Evolutionary conservation across 2,888 invertebrate species (phyloP).

Genomic region (Euproctis similis): DNA sequence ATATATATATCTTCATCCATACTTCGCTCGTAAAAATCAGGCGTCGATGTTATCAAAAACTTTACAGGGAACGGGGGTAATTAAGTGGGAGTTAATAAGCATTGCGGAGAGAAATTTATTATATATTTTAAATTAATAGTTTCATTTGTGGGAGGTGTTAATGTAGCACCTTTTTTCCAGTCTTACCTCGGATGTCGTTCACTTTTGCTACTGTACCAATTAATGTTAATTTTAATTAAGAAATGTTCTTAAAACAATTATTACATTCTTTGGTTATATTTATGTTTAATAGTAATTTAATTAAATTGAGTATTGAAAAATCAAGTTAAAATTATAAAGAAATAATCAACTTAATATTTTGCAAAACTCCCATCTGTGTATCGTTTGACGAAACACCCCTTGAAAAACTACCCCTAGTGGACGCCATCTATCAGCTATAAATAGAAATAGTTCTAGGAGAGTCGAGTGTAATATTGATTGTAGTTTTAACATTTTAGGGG

Average conservation of each 20-base stretch:
- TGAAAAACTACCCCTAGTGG: slow-evolving; percentile 23
- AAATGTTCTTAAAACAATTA: no score
- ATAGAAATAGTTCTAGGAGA: slow-evolving; percentile 10
- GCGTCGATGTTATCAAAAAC: slow-evolving; percentile 23
- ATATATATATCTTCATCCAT: slow-evolving; percentile 18
- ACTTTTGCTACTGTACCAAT: slow-evolving; percentile 33
- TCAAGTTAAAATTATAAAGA: no score
- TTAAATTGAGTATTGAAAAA: no score
- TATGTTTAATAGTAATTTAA: no score
- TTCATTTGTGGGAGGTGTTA: slow-evolving; percentile 30
- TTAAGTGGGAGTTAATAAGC: slow-evolving; percentile 29
- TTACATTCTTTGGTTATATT: no score
- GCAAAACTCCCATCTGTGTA: no score
- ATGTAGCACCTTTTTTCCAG: slow-evolving; percentile 16
- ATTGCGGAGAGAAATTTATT: slow-evolving; percentile 25
- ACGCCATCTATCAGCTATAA: slow-evolving; percentile 39
- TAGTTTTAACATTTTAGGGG: slow-evolving; percentile 35
- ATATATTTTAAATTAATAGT: slow-evolving; percentile 38
- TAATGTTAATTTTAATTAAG: slow-evolving; percentile 11
- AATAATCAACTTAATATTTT: no score
- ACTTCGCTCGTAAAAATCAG: slow-evolving; percentile 31
- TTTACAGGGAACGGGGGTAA: slow-evolving; percentile 21
- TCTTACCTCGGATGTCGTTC: slow-evolving; percentile 29
- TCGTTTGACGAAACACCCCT: no score
- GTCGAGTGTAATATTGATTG: slow-evolving; percentile 29